Base-by-base conservation (phyloP, 2,888 invertebrate species). In the Serrognathus titanus region DNA sequence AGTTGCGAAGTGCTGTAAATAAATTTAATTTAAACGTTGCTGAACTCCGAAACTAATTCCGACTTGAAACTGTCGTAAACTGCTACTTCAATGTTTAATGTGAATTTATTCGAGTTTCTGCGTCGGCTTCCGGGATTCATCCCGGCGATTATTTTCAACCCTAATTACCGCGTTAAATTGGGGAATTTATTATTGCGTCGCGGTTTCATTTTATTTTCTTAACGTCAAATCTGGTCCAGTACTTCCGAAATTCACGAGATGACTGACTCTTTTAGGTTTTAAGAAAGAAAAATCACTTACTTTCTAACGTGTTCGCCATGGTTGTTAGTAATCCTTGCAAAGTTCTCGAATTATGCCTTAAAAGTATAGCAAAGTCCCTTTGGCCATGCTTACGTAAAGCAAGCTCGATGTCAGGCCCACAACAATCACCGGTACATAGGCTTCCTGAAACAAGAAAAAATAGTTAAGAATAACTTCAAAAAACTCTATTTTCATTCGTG, bases 271-370 rank as follows among this genome's bases (percentile, higher is more conserved):
- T n/a, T n/a, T n/a, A n/a, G n/a, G n/a, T n/a, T n/a, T n/a, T n/a
- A n/a, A n/a, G n/a, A n/a, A n/a, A 52, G 31, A 43, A 37, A 46
- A 7, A 31, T 46, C 39, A 79, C 84, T 83, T 78, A 92, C 92
- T 87, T 83, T 88, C 87, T 68, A 92, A 80, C 58, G 86, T 85
- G 68, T 83, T 81, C 65, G 88, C 85, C 36, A 91, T 91, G 49
- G 86, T 85, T 62, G 87, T 84, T 64, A 92, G 81, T 58, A 90
- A 82, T 64, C 90, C 91, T 64, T 88, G 87, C 58, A 91, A 82
- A 65, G 88, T 87, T 70, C 85, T 82, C 55, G 89, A 87, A 65
- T 89, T 86, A 72, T 85, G 85, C 61, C 87, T 83, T 62, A 89
- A 81, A 68, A 89, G 80, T 61, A 81, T 81, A 69, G 87, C 87